phyloP scores from a whole-genome alignment of 2,797 vertebrate species.

The Propithecus perrieri region DNA sequence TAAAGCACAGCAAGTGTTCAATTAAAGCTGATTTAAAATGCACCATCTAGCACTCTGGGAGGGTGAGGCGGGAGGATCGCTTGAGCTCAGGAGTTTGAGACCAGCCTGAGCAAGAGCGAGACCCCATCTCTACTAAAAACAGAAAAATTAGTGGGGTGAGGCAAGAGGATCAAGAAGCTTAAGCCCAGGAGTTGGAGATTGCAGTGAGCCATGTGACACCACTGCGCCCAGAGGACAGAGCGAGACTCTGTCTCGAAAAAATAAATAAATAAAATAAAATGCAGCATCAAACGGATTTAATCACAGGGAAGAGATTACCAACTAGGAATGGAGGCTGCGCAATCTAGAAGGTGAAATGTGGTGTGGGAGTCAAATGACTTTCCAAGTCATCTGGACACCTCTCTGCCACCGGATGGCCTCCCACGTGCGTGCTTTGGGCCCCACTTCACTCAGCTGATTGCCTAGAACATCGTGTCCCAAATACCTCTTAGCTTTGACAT shows the following conservation, averaged over 20 bases:
- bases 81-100: no score
- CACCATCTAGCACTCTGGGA: neutral
- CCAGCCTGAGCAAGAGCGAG: no score
- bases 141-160: no score
- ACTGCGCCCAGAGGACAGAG: no score
- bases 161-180: no score
- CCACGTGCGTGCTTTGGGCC: neutral
- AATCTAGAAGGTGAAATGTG: neutral
- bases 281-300: slow-evolving; percentile 59
- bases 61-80: no score
- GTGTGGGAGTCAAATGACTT: neutral
- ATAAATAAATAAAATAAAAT: neutral
- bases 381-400: neutral
- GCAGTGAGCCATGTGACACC: no score
- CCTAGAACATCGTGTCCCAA: neutral
- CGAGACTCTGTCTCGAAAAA: no score
- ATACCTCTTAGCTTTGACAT: neutral
- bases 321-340: neutral
- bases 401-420: neutral
- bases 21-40: slow-evolving; percentile 64
- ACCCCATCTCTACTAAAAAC: no score
- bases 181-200: no score
- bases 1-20: slow-evolving; percentile 64
- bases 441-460: neutral
- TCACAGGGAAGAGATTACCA: slow-evolving; percentile 59